Conservation (phyloP, 2,888 invertebrate species). For the Sarcophaga rosellei region DNA sequence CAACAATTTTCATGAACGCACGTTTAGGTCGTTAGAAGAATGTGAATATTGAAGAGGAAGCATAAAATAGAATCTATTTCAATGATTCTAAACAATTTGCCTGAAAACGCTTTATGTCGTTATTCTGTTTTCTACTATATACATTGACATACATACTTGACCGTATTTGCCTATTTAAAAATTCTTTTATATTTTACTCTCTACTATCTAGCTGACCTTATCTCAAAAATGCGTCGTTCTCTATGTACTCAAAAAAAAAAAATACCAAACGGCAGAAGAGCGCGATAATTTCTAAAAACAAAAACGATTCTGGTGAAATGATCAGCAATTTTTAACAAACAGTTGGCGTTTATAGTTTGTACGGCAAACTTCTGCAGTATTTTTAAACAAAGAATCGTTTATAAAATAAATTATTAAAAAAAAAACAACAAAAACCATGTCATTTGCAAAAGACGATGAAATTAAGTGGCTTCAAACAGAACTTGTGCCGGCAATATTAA, state of each 20-base stretch:
- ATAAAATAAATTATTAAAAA: constrained; percentile 4
- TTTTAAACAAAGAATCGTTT: neutral
- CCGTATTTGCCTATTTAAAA: no score
- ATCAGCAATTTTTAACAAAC: neutral
- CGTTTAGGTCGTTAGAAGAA: no score
- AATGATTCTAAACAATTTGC: no score
- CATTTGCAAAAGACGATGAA: constrained; percentile 67
- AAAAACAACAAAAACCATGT: constrained; percentile 64
- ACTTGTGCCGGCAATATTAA: constrained; percentile 71
- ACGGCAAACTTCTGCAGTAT: constrained; percentile 2
- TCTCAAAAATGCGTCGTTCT: no score
- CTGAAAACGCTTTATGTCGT: no score
- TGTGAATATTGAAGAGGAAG: no score
- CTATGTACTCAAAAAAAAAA: neutral
- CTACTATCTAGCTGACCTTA: no score
- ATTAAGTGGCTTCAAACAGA: constrained; percentile 70
- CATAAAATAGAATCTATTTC: no score
- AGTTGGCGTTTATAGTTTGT: constrained; percentile 42
- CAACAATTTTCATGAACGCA: no score
- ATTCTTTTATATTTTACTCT: no score
- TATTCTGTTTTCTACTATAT: no score
- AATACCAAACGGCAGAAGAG: neutral
- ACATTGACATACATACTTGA: no score
- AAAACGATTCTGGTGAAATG: neutral
- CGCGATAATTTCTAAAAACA: neutral